A percentile compares a stretch with the other conserved stretches of the same genome.
Conservation (phyloP, 1,140 invertebrate genomes). For the Calliopsis andreniformis region DNA sequence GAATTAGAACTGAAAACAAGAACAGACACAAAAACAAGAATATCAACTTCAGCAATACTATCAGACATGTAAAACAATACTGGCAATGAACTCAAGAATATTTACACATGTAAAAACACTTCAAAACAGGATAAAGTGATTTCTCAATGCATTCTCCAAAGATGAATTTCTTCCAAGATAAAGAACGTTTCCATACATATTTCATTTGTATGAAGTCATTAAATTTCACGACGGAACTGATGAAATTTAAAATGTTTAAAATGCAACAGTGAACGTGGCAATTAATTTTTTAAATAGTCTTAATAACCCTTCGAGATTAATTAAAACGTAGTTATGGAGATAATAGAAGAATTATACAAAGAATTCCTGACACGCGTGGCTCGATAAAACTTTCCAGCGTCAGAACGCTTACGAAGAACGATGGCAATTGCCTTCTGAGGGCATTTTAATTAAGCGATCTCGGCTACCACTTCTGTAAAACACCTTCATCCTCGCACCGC, state of each 20-base stretch:
- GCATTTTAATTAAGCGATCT: constrained; percentile 44
- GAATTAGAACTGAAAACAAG: neutral
- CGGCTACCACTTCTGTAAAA: constrained; percentile 9
- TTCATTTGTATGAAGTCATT: too few species aligned
- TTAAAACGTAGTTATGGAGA: neutral
- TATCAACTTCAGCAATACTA: neutral
- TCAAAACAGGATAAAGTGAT: too few species aligned
- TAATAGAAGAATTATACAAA: neutral
- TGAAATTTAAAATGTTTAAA: too few species aligned
- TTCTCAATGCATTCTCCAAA: too few species aligned
- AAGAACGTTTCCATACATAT: too few species aligned
- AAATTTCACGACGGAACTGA: too few species aligned
- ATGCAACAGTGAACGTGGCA: too few species aligned
- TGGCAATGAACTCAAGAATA: too few species aligned
- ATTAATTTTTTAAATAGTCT: too few species aligned
- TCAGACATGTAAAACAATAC: too few species aligned
- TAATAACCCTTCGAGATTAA: neutral
- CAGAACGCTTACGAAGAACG: neutral
- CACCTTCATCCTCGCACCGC: constrained; percentile 13
- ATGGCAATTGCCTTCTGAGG: constrained; percentile 40
- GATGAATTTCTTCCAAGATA: too few species aligned
- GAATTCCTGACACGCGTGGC: neutral
- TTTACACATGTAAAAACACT: too few species aligned
- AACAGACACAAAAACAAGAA: neutral
- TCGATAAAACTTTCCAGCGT: neutral